Conservation (phyloP, 1,140 invertebrate genomes). For the Riptortus pedestris region DNA sequence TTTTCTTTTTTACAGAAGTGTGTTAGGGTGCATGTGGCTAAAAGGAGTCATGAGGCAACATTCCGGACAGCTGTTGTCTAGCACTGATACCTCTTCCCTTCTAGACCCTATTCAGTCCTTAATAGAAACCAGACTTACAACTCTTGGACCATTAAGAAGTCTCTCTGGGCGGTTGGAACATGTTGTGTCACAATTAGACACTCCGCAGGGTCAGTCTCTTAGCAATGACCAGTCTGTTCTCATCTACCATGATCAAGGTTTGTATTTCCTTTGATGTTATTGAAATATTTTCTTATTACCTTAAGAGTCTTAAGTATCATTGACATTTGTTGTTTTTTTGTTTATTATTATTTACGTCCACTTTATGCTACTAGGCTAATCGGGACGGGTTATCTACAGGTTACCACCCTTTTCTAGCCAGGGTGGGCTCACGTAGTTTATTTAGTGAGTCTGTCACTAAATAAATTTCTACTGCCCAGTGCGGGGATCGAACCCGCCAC, state of each 20-base stretch:
- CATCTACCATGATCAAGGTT: constrained; percentile 24
- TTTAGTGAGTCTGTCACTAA: no score
- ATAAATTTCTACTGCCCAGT: no score
- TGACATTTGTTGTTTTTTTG: no score
- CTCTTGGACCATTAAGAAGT: background rate
- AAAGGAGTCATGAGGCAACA: constrained; percentile 16
- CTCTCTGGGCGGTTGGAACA: constrained; percentile 22
- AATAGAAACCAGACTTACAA: constrained; percentile 14
- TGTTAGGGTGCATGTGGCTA: constrained; percentile 16
- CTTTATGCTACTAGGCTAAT: no score
- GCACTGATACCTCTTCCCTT: background rate
- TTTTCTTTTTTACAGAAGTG: background rate
- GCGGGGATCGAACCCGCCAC: no score
- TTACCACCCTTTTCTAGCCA: no score
- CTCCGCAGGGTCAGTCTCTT: background rate
- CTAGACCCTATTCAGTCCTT: constrained; percentile 1
- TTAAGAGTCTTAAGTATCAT: background rate
- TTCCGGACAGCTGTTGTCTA: constrained; percentile 13
- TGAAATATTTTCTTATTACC: background rate
- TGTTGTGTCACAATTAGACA: constrained; percentile 15
- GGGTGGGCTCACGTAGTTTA: background rate
- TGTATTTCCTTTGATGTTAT: no score
- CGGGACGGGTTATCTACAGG: no score
- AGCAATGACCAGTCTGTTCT: background rate
- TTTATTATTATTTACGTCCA: no score